Conservation (phyloP, 2,113 vertebrate species). For the Puma concolor region DNA sequence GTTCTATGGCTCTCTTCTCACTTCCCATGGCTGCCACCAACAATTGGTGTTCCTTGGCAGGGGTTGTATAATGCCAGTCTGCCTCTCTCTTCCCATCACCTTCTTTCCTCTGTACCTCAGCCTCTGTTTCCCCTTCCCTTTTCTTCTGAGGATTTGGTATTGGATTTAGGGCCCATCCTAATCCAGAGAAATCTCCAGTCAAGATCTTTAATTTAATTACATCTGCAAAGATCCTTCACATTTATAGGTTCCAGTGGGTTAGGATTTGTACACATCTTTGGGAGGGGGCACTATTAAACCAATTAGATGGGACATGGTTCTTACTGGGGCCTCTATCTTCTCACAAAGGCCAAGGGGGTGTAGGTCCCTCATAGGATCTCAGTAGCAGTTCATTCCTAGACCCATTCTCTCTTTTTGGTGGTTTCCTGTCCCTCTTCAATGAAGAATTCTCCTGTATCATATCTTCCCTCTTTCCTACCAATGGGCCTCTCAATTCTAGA, state of each 20-base stretch:
- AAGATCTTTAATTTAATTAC: not conserved
- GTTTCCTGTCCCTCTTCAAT: not conserved
- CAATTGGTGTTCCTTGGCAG: not conserved
- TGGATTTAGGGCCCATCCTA: not conserved
- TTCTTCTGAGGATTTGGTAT: not conserved
- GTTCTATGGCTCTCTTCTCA: not conserved
- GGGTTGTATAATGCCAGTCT: not conserved
- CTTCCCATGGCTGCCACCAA: not conserved
- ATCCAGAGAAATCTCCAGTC: not conserved
- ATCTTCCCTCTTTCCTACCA: not conserved
- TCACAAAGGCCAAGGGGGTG: not conserved
- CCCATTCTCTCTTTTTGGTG: not conserved
- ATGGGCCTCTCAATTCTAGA: not conserved
- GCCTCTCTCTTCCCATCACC: not conserved
- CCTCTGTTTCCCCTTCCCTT: not conserved
- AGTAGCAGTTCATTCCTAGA: not conserved
- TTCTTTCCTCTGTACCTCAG: not conserved
- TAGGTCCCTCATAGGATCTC: not conserved
- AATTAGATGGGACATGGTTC: not conserved
- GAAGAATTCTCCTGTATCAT: not conserved
- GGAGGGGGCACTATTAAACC: not conserved
- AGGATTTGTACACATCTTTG: not conserved
- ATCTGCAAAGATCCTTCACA: not conserved
- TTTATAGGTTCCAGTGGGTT: not conserved
- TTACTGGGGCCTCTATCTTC: not conserved